phyloP scores from a whole-genome alignment of 1,140 invertebrate species.

The Subanguina moxae region DNA sequence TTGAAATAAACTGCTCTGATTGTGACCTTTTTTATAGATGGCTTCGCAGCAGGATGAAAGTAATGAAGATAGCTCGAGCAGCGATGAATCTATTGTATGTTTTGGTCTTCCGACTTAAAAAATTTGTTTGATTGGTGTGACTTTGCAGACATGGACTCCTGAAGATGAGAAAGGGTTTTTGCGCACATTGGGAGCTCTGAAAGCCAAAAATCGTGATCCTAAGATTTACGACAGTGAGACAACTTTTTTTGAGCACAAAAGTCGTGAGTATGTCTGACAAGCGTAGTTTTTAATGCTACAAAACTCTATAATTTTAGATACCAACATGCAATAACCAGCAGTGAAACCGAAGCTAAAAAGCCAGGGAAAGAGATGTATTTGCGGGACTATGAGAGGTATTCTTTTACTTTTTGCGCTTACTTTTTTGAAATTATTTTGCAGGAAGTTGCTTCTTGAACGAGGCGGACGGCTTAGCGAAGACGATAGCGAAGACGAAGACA shows the following conservation, averaged over 20 bases:
- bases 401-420: too few species aligned
- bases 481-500: conserved; percentile 1
- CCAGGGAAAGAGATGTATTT: not conserved
- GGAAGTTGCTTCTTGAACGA: conserved; percentile 1
- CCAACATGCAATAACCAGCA: conserved; percentile 58
- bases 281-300: not conserved
- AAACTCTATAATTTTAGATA: not conserved
- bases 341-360: conserved; percentile 67
- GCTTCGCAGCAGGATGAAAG: too few species aligned
- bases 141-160: conserved; percentile 60
- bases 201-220: conserved; percentile 73
- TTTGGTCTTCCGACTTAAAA: not conserved
- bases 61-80: not conserved
- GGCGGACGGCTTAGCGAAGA: conserved; percentile 9
- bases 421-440: too few species aligned
- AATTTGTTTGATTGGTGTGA: not conserved
- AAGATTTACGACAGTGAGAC: conserved; percentile 75
- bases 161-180: conserved; percentile 79
- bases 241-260: conserved; percentile 68
- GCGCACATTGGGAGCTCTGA: conserved; percentile 76
- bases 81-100: not conserved
- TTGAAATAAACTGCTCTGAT: too few species aligned
- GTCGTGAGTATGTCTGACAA: not conserved
- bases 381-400: conserved; percentile 10
- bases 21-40: too few species aligned